phyloP scores from a whole-genome alignment of 2,888 invertebrate species.

The Spialia ferax region DNA sequence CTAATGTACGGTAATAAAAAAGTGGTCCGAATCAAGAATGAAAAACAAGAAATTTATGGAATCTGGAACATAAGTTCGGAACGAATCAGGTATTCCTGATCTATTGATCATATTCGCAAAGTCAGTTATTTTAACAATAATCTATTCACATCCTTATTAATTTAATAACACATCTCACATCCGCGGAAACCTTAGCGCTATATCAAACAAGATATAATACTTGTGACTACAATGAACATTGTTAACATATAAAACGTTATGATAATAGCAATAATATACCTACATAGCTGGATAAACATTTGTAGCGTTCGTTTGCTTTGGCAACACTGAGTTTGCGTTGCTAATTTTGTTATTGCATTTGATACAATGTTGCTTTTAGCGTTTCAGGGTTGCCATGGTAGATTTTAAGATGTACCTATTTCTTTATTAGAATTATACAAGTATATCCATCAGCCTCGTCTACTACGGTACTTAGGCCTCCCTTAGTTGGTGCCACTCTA shows the following conservation, averaged over 20 bases:
- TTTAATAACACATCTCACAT: background rate
- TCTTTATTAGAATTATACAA: no score
- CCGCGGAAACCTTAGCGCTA: background rate
- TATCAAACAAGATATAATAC: conserved; percentile 6
- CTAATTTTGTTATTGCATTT: conserved; percentile 53
- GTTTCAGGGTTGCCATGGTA: conserved; percentile 41
- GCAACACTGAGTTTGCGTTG: conserved; percentile 49
- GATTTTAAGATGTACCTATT: no score
- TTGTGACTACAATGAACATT: conserved; percentile 8
- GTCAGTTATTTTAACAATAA: no score
- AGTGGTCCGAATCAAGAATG: no score
- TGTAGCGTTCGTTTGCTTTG: conserved; percentile 47
- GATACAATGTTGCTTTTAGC: conserved; percentile 51
- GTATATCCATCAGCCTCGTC: no score
- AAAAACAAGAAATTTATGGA: no score
- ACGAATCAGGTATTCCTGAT: no score
- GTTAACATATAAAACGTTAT: conserved; percentile 51
- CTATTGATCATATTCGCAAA: no score
- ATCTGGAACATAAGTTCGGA: no score
- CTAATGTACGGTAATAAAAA: no score
- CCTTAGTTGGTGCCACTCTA: no score
- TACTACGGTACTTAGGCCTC: no score
- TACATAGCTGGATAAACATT: conserved; percentile 47
- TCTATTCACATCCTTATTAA: background rate
- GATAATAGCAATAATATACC: conserved; percentile 42